Base-by-base conservation (phyloP, 2,113 vertebrate species). In the Pardalotus punctatus region DNA sequence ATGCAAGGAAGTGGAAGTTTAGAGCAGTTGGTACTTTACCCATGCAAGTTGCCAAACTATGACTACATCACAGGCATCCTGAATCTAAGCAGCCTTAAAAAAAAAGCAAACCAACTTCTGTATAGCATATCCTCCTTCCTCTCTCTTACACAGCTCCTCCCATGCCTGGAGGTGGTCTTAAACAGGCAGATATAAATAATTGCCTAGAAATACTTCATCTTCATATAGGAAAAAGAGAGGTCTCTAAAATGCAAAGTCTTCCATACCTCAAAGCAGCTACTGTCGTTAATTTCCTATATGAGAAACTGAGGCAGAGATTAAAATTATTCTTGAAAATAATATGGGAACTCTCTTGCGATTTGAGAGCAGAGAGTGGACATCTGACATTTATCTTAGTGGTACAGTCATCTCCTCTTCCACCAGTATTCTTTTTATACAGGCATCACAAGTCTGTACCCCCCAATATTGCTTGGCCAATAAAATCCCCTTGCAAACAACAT, bases 1-100 rank as follows among this genome's bases (percentile, higher is more conserved):
- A 81, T 78, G 86, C 86, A 94, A 83, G 94, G 85, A 90, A 95
- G 88, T 64, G n/a, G 71, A 86, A 95, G 67, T 92, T 93, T 47
- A 66, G 47, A 86, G 88, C 56, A 74, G 47, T 60, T 85, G 54
- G 81, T 94, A 73, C 78, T 72, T 86, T 71, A 96, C 64, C 38
- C 71, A 60, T 43, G 24, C 28, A 73, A 67, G 79, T 20, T 84
- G 90, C 78, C 90, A 86, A 92, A 71, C 76, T 83, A 50, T 72
- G 82, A 94, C 45, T 10, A 86, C 72, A 74, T 83, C 88, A 74
- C 56, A 86, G 51, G 62, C 88, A 90, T 83, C 64, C 82, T 88
- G 35, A 81, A 66, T 54, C 65, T 60, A 74, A 94, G 69, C 69
- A 78, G 47, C 21, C 53, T 43, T 57, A 64, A 85, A 62, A 65